Evolutionary conservation across 2,888 invertebrate species (phyloP).

Genomic region (Gonocerus acuteangulatus): DNA sequence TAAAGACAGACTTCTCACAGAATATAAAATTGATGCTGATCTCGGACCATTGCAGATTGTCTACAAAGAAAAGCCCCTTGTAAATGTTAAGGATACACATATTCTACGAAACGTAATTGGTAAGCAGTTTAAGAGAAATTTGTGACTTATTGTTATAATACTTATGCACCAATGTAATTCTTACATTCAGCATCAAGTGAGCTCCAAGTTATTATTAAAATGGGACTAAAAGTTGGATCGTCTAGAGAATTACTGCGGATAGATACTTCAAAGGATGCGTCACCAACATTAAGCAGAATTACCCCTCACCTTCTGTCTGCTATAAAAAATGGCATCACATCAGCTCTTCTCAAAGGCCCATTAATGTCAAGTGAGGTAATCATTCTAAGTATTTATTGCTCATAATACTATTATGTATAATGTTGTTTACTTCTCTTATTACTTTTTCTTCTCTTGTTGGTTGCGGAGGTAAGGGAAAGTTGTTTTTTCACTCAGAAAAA

Average conservation of each 20-base stretch:
- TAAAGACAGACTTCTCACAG: conserved; percentile 74
- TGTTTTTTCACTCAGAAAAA: no score
- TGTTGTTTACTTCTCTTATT: background rate
- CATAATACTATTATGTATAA: background rate
- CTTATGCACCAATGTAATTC: background rate
- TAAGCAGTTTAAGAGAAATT: conserved; percentile 35
- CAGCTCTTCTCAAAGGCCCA: conserved; percentile 72
- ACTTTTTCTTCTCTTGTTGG: no score
- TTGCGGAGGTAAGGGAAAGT: no score
- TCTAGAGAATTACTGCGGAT: conserved; percentile 47
- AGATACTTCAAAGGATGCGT: conserved; percentile 60
- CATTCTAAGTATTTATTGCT: background rate
- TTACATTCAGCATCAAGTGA: conserved; percentile 43
- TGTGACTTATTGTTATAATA: conserved; percentile 4
- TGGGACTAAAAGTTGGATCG: conserved; percentile 53
- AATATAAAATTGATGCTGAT: conserved; percentile 86
- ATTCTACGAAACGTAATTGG: conserved; percentile 59
- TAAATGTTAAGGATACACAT: conserved; percentile 46
- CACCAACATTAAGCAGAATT: conserved; percentile 58
- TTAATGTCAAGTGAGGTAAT: conserved; percentile 58
- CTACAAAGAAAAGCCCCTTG: conserved; percentile 68
- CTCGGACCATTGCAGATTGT: conserved; percentile 87
- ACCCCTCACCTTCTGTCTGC: conserved; percentile 60
- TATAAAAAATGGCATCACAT: conserved; percentile 60
- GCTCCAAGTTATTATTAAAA: conserved; percentile 54